These are phyloP conservation scores for Panagrolaimus sp. DNA, from an alignment of 1,140 invertebrate species.

Conservation along the genomic window DNA sequence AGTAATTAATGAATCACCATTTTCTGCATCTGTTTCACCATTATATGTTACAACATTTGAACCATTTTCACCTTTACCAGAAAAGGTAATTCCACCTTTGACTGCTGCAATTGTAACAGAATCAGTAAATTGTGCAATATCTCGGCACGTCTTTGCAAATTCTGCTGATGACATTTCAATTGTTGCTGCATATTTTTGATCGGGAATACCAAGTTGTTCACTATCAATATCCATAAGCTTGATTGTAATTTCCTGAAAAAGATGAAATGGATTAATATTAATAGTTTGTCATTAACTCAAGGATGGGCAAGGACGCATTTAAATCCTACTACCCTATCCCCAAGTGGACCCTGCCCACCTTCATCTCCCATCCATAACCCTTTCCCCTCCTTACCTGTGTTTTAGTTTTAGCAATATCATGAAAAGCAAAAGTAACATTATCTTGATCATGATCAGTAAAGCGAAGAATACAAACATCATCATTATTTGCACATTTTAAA, in stretches of 20 bases:
- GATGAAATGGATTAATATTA: constrained; percentile 14
- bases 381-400: no score
- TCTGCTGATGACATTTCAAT: constrained; percentile 91
- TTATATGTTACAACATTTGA: constrained; percentile 47
- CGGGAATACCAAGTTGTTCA: constrained; percentile 95
- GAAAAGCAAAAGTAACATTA: constrained; percentile 89
- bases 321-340: no score
- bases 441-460: constrained; percentile 83
- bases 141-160: constrained; percentile 88
- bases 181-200: constrained; percentile 91
- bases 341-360: no score
- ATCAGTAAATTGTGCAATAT: constrained; percentile 94
- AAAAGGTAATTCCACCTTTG: constrained; percentile 91
- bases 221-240: constrained; percentile 97
- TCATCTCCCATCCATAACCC: no score
- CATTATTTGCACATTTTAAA: constrained; percentile 86
- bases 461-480: constrained; percentile 32
- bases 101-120: constrained; percentile 88
- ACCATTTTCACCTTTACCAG: constrained; percentile 80
- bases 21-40: constrained; percentile 39
- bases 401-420: constrained; percentile 63
- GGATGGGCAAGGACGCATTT: no score
- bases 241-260: constrained; percentile 91
- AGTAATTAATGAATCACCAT: constrained; percentile 80
- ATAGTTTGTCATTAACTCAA: constrained; percentile 21